phyloP scores from a whole-genome alignment of 2,797 vertebrate genomes.

The Aldrovandia affinis region DNA sequence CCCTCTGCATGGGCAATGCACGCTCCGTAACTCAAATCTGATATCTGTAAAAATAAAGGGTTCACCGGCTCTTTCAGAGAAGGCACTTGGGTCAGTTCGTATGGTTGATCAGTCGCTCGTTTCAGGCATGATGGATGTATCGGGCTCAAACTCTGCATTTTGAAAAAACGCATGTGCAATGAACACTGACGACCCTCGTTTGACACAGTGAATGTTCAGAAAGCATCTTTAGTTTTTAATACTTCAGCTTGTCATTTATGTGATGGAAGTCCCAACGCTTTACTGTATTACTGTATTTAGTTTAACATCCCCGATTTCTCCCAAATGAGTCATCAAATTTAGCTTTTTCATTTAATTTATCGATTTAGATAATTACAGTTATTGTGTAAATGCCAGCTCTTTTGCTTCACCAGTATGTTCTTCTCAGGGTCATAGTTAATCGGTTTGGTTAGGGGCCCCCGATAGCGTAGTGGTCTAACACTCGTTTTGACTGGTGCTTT shows the following conservation, averaged over 20 bases:
- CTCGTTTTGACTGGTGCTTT: no score
- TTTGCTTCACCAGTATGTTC: background rate
- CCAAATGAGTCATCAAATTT: background rate
- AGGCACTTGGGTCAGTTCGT: background rate
- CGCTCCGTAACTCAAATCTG: background rate
- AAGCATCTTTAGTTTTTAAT: background rate
- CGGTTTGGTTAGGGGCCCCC: background rate
- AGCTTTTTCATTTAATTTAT: background rate
- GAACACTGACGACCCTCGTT: background rate
- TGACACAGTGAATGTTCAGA: conserved; percentile 18
- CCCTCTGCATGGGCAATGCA: background rate
- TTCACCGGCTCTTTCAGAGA: no score
- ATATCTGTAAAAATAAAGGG: background rate
- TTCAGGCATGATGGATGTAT: background rate
- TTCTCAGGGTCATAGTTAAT: background rate
- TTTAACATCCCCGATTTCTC: background rate
- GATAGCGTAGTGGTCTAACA: no score
- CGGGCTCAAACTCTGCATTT: background rate
- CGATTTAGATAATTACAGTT: background rate
- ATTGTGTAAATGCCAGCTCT: background rate
- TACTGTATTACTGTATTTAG: background rate
- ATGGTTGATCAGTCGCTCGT: no score
- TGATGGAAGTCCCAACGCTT: background rate
- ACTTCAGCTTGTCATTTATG: background rate
- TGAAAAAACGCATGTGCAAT: background rate